Base-by-base conservation (phyloP, 2,888 invertebrate species). In the Synergus laeviventris region DNA sequence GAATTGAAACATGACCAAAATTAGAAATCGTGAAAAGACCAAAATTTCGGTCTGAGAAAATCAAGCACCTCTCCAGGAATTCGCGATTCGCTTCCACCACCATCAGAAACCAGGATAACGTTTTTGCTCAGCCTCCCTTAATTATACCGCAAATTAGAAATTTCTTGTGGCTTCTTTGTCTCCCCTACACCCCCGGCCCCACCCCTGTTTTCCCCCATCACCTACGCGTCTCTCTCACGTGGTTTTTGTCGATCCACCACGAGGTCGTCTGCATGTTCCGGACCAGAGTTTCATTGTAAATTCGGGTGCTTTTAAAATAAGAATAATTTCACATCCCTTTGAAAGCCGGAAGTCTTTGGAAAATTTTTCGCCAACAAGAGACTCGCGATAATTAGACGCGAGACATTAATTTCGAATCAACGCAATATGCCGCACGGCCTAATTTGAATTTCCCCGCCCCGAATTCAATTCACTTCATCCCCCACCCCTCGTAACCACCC, bases 61-160 rank as follows among this genome's bases (percentile, higher is more conserved):
- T 70, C 70, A 49, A 70, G 24, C 45, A 70, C 12, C 49, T 70
- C 45, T n/a, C 70, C 16, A 84, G 87, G 87, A 88, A 89, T 88
- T 88, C 86, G 84, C 86, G 87, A 89, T 88, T 89, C 87, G 84
- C 86, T 84, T 84, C 83, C 83, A 80, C 74, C 78, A 76, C 78
- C 79, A 83, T 86, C 83, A 86, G 87, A 87, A 87, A 87, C 86
- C 86, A 82, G 85, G 84, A 84, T 81, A 85, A 82, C 78, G 81
- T 89, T 90, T 90, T 90, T 90, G 89, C 83, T 79, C 76, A 79
- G 85, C 80, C 87, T 86, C 88, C 90, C 89, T 90, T 90, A 90
- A 90, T 90, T 90, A 89, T 90, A 88, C 89, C 90, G 88, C 89
- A 90, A 90, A 90, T 90, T 90, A 90, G 89, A 90, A 90, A 90